Evolutionary conservation across 2,113 vertebrate species (phyloP), one percentile per base, ranked within the genome.

Genomic region (Cettia cetti): DNA sequence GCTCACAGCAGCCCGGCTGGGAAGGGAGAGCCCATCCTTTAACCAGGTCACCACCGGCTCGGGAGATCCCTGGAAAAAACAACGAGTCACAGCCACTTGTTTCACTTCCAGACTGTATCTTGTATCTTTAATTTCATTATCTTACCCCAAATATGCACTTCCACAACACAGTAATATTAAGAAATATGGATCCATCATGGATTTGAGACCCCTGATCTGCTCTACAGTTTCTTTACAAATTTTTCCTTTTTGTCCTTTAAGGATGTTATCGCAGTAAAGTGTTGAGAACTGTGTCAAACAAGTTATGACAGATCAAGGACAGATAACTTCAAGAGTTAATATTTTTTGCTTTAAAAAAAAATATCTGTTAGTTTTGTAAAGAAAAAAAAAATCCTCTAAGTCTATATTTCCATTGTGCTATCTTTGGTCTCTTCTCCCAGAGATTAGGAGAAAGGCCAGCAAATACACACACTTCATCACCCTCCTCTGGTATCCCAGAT

Each of bases 1-100:
- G 56, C 96, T 98, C 31, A 98, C 71, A 3, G 97, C 98, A 28
- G 97, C 98, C 39, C 95, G 97, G 82, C 96, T 98, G 63, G 98
- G 66, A 39, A 99, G 97, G 26, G 98, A 97, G 23, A 91, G 72
- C 14, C 98, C 98, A 17, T 99, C 98, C 95, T 99, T 99, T 10
- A 98, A 68, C 99, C 99, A 99, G 69, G 69, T 98, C 79, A 99
- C 98, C 30, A 98, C 98, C 1, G 98, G 98, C 94, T 96, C 95
- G 35, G 99, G 99, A 45, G 98, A 98, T 1, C 98, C 99, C 99
- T 99, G 93, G 39, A 28, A 82, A 85, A 40, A 56, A 54, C 17
- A 47, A 37, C 0, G 2, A 49, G 53, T 63, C 81, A 68, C 2
- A 92, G 23, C 6, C n/a, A 7, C 28, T 33, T 59, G 15, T 26